These are phyloP conservation scores for Ceratosolen fusciceps DNA, from an alignment of 1,140 invertebrate species.

Conservation along the genomic window DNA sequence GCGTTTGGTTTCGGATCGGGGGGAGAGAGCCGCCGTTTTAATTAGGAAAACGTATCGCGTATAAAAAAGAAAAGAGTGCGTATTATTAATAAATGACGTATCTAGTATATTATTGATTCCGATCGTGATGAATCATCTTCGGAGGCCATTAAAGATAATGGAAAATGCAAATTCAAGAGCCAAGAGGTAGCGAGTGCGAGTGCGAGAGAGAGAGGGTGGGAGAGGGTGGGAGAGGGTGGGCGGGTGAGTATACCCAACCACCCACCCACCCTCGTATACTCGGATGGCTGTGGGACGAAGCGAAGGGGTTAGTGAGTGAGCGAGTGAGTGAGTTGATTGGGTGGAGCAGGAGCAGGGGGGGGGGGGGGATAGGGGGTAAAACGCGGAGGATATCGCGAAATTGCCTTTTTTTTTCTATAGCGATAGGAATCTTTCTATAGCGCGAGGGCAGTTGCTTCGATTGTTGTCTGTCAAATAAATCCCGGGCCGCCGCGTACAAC, in stretches of 20 bases:
- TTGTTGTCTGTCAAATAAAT: slow-evolving; percentile 40
- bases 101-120: slow-evolving; percentile 36
- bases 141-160: slow-evolving; percentile 49
- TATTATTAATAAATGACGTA: slow-evolving; percentile 31
- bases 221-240: neutral
- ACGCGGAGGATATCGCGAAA: slow-evolving; percentile 18
- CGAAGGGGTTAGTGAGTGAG: neutral
- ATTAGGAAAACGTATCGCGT: no score
- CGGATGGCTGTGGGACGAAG: neutral
- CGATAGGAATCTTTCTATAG: slow-evolving; percentile 44
- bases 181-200: neutral
- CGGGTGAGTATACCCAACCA: no score
- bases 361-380: no score
- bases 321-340: neutral
- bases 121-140: slow-evolving; percentile 37
- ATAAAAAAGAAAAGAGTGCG: slow-evolving; percentile 19
- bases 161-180: slow-evolving; percentile 48
- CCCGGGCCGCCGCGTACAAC: slow-evolving; percentile 34
- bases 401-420: slow-evolving; percentile 50
- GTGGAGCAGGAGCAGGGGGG: neutral
- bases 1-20: no score
- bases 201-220: neutral
- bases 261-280: neutral
- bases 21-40: no score
- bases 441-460: slow-evolving; percentile 20